Evolutionary conservation across 1,140 invertebrate genomes (phyloP).

Genomic region (Caenorhabditis briggsae): DNA sequence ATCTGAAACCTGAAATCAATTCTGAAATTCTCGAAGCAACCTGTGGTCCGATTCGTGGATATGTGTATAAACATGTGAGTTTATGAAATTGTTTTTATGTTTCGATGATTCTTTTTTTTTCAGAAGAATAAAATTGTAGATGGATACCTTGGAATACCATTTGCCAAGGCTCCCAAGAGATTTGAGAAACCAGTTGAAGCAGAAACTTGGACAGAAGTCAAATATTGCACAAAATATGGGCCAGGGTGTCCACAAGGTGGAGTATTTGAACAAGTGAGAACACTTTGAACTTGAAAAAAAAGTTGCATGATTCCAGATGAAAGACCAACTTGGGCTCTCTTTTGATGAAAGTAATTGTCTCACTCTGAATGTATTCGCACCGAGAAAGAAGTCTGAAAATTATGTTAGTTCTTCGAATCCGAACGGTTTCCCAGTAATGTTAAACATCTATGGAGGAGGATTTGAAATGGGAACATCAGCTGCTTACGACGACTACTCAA

Average conservation of each 20-base stretch:
- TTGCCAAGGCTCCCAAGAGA: constrained; percentile 45
- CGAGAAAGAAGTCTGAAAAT: background rate
- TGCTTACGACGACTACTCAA: constrained; percentile 37
- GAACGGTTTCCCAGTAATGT: constrained; percentile 57
- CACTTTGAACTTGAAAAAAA: background rate
- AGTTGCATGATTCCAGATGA: background rate
- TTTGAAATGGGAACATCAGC: constrained; percentile 43
- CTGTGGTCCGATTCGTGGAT: constrained; percentile 2
- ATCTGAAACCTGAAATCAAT: background rate
- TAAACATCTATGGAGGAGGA: constrained; percentile 55
- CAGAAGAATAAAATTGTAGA: background rate
- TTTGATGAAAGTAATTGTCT: background rate
- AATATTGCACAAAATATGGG: constrained; percentile 10
- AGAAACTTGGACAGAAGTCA: background rate
- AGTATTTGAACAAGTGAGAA: background rate
- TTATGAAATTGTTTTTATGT: background rate
- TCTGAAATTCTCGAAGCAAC: background rate
- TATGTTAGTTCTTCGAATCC: background rate
- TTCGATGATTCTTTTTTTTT: background rate
- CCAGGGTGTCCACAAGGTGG: constrained; percentile 25
- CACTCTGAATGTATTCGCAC: constrained; percentile 35
- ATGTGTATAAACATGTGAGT: constrained; percentile 26
- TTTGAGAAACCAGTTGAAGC: constrained; percentile 32
- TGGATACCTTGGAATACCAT: constrained; percentile 62
- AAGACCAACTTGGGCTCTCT: background rate